Evolutionary conservation across 2,113 vertebrate species (phyloP).

Genomic region (Nothocercus julius): DNA sequence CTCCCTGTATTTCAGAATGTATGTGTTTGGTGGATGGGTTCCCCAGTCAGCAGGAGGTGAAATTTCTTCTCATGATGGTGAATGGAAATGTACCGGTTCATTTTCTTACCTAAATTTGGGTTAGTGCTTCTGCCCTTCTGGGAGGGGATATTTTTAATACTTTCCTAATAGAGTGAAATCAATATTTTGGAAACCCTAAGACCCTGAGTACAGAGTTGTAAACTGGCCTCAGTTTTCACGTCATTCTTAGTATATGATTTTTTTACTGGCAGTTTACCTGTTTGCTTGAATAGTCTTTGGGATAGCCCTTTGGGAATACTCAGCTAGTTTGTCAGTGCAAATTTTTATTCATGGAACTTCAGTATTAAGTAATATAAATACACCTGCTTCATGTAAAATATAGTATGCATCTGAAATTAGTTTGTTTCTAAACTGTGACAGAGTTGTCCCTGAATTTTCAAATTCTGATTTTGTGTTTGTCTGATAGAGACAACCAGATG

Average conservation of each 20-base stretch:
- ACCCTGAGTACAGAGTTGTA: background rate
- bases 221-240: background rate
- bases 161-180: background rate
- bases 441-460: background rate
- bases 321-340: background rate
- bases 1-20: slow-evolving; percentile 85
- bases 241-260: background rate
- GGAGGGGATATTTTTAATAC: background rate
- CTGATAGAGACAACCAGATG: background rate
- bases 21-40: slow-evolving; percentile 96
- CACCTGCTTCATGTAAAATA: background rate
- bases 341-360: background rate
- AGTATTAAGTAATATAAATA: background rate
- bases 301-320: background rate
- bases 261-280: background rate
- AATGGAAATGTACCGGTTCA: slow-evolving; percentile 94
- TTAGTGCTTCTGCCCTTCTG: slow-evolving; percentile 74
- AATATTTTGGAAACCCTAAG: background rate
- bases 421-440: background rate
- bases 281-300: background rate
- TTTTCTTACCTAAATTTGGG: slow-evolving; percentile 90
- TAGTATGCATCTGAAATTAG: background rate
- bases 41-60: slow-evolving; percentile 82
- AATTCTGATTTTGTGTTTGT: background rate
- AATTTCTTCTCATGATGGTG: slow-evolving; percentile 77